A percentile compares a stretch with the other conserved stretches of the same genome.
Evolutionary conservation across 2,113 vertebrate species (phyloP).

Genomic region (Mola mola): DNA sequence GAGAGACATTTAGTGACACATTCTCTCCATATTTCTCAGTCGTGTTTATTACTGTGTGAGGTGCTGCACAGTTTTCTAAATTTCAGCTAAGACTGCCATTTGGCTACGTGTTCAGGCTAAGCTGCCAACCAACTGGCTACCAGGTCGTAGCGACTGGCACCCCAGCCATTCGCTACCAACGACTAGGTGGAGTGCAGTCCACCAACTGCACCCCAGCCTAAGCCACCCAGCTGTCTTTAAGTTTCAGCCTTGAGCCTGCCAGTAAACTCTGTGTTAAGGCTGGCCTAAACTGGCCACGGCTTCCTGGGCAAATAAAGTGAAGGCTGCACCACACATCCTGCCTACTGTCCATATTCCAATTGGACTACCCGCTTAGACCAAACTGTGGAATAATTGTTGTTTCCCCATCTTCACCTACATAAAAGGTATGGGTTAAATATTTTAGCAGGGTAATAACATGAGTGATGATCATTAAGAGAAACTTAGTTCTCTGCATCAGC

Average conservation of each 20-base stretch:
- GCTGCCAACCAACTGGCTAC: constrained; percentile 39
- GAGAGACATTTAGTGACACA: constrained; percentile 8
- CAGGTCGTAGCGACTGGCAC: constrained; percentile 8
- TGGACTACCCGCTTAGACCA: no score
- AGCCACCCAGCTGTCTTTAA: constrained; percentile 43
- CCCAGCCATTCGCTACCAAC: constrained; percentile 55
- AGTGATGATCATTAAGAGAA: no score
- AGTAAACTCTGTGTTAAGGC: constrained; percentile 22
- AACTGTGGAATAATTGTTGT: no score
- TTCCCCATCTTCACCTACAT: no score
- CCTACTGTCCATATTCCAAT: no score
- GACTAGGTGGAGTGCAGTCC: no score
- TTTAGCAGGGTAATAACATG: no score
- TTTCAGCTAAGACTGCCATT: constrained; percentile 51
- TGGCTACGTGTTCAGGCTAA: constrained; percentile 38
- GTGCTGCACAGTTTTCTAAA: constrained; percentile 13
- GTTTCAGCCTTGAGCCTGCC: constrained; percentile 13
- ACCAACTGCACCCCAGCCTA: constrained; percentile 29
- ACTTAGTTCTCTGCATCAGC: no score
- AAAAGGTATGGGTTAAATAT: no score
- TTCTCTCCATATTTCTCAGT: constrained; percentile 27
- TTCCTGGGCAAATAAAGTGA: constrained; percentile 2
- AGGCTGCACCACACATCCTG: neutral
- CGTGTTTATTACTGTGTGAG: constrained; percentile 34
- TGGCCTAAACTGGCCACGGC: constrained; percentile 16